Evolutionary conservation across 2,797 vertebrate species (phyloP), one percentile per base, ranked within the genome.

Genomic region (Chanos chanos): DNA sequence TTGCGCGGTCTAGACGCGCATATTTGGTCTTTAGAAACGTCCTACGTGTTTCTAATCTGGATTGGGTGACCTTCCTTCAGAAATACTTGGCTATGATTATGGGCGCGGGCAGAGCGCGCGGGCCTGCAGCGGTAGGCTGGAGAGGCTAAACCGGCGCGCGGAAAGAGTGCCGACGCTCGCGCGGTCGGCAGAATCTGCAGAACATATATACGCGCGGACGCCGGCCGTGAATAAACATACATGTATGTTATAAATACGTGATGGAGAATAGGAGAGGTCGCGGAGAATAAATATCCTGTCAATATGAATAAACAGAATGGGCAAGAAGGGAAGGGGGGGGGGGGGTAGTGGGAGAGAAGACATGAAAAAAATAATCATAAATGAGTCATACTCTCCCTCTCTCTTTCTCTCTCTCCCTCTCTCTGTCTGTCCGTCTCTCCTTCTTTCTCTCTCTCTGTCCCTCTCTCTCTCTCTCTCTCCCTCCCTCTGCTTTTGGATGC

Each of bases 311-410:
- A 30, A 28, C 44, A 19, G 1, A 30, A 28, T 44, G 19, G 1
- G 8, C 27, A 28, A 43, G 15, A 41, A 41, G 27, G 37, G 1
- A 27, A 51, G 50, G 51, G 37, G 21, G 34, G 31, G 39, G 27
- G 31, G 24, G n/a, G 24, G 24, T 13, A 7, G 2, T 30, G 50
- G 47, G 28, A 7, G 55, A 30, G 33, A 41, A 47, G 31, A 51
- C 30, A 36, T 31, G 22, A 27, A 58, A 40, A 10, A 25, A n/a
- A n/a, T 19, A 40, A 28, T 22, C 39, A 31, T 48, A 28, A 78
- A 81, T 73, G 64, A 62, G 25, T 53, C 64, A 66, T 9, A 25
- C 4, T 25, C 24, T 53, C 47, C 50, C 60, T 77, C 66, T 76
- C 73, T 49, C 36, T 5, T 9, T 25, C 34, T 24, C 50, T 18